Percentiles rank a stretch among this genome's conserved stretches.
phyloP scores from a whole-genome alignment of 2,888 invertebrate species.

The Priocnemis perturbator region DNA sequence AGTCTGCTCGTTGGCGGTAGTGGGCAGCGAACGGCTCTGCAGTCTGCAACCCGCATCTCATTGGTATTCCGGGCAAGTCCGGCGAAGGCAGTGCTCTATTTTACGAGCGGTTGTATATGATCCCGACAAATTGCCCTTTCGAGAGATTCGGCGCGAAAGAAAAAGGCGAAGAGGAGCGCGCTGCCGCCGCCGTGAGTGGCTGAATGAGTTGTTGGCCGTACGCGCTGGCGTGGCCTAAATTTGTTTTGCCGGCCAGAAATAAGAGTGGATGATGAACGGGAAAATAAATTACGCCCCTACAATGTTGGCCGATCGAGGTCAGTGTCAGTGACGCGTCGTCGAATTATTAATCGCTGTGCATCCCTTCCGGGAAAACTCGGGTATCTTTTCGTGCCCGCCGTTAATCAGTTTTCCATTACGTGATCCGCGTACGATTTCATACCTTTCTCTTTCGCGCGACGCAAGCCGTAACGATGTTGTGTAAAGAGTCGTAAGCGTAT shows the following conservation, averaged over 20 bases:
- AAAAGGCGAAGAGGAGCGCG: not conserved
- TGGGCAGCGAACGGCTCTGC: constrained; percentile 49
- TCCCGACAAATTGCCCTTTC: constrained; percentile 66
- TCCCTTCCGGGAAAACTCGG: no score
- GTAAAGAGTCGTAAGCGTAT: not conserved
- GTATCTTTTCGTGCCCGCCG: no score
- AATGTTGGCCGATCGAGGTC: no score
- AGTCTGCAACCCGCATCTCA: constrained; percentile 50
- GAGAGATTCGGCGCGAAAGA: constrained; percentile 46
- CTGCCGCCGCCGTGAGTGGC: not conserved
- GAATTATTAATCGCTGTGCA: no score
- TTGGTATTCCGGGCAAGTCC: constrained; percentile 63
- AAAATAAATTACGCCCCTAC: no score
- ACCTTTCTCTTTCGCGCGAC: no score
- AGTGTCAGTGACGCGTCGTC: no score
- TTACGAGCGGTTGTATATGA: constrained; percentile 67
- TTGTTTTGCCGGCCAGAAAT: constrained; percentile 3
- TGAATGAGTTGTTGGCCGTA: no score
- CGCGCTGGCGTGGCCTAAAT: not conserved
- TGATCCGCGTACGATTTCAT: constrained; percentile 16
- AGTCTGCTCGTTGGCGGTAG: constrained; percentile 50
- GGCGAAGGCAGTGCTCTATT: constrained; percentile 60
- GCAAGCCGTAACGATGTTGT: not conserved
- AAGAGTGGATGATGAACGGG: no score
- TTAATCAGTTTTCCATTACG: no score